Evolutionary conservation across 2,797 vertebrate species (phyloP).

Genomic region (Bradypodion ventrale): DNA sequence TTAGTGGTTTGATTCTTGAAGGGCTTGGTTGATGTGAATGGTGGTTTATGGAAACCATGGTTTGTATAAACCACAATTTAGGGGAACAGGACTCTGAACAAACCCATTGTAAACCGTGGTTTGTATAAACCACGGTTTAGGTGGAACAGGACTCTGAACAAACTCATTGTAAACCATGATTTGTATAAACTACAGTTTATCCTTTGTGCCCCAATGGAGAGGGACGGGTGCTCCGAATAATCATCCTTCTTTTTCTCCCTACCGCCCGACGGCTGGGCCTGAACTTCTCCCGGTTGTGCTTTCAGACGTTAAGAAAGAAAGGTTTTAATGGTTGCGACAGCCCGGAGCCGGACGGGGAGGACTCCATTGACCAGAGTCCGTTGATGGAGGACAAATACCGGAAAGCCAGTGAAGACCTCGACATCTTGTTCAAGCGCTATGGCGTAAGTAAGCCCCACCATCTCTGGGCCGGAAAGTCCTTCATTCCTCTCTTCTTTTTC

Average conservation of each 20-base stretch:
- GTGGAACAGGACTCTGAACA: no score
- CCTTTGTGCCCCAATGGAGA: no score
- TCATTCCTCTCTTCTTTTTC: slow-evolving; percentile 62
- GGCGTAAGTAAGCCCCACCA: slow-evolving; percentile 88
- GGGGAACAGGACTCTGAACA: no score
- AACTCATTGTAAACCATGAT: no score
- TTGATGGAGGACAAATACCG: slow-evolving; percentile 96
- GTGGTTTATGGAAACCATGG: neutral
- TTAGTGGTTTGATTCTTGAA: no score
- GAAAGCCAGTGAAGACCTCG: slow-evolving; percentile 93
- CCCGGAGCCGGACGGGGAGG: slow-evolving; percentile 95
- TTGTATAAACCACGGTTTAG: no score
- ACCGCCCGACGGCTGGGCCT: slow-evolving; percentile 21
- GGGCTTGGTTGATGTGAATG: neutral
- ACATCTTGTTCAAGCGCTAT: slow-evolving; percentile 96
- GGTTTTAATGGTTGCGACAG: slow-evolving; percentile 99
- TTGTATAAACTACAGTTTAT: neutral
- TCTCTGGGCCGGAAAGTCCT: slow-evolving; percentile 33
- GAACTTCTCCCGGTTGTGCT: slow-evolving; percentile 67
- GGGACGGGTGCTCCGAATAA: neutral
- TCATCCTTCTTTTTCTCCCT: neutral
- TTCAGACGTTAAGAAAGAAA: slow-evolving; percentile 99
- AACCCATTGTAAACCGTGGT: no score
- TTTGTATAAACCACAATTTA: no score
- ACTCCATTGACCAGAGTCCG: slow-evolving; percentile 97